Evolutionary conservation across 1,140 invertebrate species (phyloP), one percentile per base, ranked within the genome.

Genomic region (Zaprionus taronus): DNA sequence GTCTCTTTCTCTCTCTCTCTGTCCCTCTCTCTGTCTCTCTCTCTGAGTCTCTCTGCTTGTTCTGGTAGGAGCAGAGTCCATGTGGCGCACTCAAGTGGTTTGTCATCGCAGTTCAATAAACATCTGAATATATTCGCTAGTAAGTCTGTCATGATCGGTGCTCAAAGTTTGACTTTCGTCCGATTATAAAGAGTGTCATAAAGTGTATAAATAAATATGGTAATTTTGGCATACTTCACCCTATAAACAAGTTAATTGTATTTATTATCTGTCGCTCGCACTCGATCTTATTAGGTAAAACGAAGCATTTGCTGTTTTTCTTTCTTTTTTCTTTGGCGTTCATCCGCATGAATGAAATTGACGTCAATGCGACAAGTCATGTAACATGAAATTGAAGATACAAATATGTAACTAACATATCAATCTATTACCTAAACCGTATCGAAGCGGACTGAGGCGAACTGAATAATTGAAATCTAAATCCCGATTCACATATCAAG

Each of bases 381-480:
- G 70, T 58, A 72, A 58, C 55, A 36, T 31, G 71, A 24, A 60
- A 51, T 72, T 72, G 41, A 49, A 56, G 70, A 36, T 49, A 26
- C 31, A 34, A 67, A 51, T 34, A 60, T 72, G 63, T 47, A 55
- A 55, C 55, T 67, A 9, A 31, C 28, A 31, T 31, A 31, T 67
- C 34, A 22, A 57, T 31, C 56, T 14, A 67, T 41, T 56, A 57
- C 17, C 17, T 24, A 22, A 24, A 51, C 11, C 47, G 47, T 14
- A 51, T 24, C 47, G 47, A 24, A 47, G 17, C 47, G 6, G 22
- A 49, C 44, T 41, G 38, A 41, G 38, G 38, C 15, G 41, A 6
- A 47, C 41, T 44, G 55, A 60, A 73, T 49, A 61, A 68, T 22
- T 68, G 64, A 62, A 73, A 68, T 68, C 24, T 20, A 69, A 73